These are phyloP conservation scores for Seriola aureovittata DNA, from an alignment of 2,113 vertebrate species.

Conservation along the genomic window DNA sequence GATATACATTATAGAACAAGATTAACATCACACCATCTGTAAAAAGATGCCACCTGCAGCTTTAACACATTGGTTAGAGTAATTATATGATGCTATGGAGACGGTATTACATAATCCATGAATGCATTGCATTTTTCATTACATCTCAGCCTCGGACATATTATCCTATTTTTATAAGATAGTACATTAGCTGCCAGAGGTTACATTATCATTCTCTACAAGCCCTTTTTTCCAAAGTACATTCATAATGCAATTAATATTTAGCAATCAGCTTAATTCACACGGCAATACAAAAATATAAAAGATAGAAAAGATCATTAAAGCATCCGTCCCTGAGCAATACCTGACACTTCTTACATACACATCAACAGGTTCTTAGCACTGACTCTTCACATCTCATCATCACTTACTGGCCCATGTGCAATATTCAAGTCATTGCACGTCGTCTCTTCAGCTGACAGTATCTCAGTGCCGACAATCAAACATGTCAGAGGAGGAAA, in stretches of 20 bases:
- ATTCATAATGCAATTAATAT: slow-evolving; percentile 49
- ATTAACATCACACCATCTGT: background rate
- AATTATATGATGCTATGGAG: slow-evolving; percentile 30
- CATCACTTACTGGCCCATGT: background rate
- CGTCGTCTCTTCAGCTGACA: background rate
- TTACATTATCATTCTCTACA: slow-evolving; percentile 36
- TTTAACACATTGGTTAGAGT: slow-evolving; percentile 8
- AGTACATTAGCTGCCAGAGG: slow-evolving; percentile 35
- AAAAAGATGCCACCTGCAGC: background rate
- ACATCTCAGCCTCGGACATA: slow-evolving; percentile 31
- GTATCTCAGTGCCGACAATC: background rate
- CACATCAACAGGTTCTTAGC: background rate
- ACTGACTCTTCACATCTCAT: slow-evolving; percentile 1
- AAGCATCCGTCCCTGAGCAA: slow-evolving; percentile 26
- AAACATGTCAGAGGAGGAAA: background rate
- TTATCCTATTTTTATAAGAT: slow-evolving; percentile 35
- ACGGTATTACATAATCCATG: slow-evolving; percentile 40
- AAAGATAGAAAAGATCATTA: background rate
- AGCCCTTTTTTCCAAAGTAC: slow-evolving; percentile 33
- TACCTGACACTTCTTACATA: background rate
- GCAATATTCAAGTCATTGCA: background rate
- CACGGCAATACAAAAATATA: slow-evolving; percentile 12
- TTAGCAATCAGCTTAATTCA: slow-evolving; percentile 23
- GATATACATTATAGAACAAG: background rate
- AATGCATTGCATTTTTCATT: slow-evolving; percentile 49